Evolutionary conservation across 92 coral and sea anemone species (phyloP).

Genomic region (Plumapathes pennacea): DNA sequence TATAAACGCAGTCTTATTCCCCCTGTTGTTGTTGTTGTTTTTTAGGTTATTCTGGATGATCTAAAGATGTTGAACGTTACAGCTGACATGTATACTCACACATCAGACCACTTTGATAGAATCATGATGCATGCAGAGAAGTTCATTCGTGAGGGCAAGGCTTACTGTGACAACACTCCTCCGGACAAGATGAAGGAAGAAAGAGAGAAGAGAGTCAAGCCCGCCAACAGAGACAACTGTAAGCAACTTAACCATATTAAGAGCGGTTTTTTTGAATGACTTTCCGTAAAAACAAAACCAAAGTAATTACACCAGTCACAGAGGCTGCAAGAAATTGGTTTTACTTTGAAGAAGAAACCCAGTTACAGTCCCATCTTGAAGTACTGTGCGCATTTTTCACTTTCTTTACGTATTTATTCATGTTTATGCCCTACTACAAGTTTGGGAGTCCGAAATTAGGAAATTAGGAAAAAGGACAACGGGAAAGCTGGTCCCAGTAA

Average conservation of each 20-base stretch:
- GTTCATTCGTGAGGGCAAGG: constrained; percentile 77
- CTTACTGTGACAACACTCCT: constrained; percentile 91
- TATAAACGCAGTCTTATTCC: background rate
- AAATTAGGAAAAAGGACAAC: too few species aligned
- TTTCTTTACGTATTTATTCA: too few species aligned
- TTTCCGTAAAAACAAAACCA: too few species aligned
- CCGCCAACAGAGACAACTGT: constrained; percentile 87
- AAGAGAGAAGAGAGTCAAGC: constrained; percentile 81
- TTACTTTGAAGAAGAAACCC: too few species aligned
- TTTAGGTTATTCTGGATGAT: constrained; percentile 89
- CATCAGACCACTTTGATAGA: constrained; percentile 95
- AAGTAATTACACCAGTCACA: too few species aligned
- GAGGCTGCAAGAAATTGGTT: too few species aligned
- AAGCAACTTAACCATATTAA: constrained; percentile 33
- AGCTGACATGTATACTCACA: constrained; percentile 80
- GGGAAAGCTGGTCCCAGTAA: too few species aligned
- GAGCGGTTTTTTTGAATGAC: too few species aligned
- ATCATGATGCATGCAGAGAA: constrained; percentile 78
- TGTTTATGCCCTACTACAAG: too few species aligned
- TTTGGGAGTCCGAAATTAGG: too few species aligned
- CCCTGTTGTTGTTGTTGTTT: background rate
- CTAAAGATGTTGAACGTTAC: constrained; percentile 76
- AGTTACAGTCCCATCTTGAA: too few species aligned
- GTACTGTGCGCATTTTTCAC: too few species aligned
- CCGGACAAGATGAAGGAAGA: constrained; percentile 91